These are phyloP conservation scores for Ibycter americanus DNA, from an alignment of 2,797 vertebrate genomes.

Conservation along the genomic window DNA sequence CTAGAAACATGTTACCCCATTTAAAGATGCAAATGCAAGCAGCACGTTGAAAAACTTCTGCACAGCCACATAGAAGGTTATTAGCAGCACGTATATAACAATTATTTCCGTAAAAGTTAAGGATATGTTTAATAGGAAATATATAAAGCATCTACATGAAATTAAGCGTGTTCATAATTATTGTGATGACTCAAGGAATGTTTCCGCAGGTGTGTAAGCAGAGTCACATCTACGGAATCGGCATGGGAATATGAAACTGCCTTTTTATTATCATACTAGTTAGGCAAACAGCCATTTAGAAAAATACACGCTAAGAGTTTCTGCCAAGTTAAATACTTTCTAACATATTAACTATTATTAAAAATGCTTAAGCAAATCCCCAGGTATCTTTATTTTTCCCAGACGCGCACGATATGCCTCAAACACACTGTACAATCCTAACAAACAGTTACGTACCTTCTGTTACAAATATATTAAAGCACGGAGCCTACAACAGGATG, in stretches of 20 bases:
- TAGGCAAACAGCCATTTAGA: not conserved
- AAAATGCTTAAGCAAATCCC: not conserved
- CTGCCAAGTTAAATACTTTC: constrained; percentile 23
- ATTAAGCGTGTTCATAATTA: not conserved
- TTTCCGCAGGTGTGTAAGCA: not conserved
- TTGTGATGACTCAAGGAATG: not conserved
- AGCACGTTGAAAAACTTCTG: not conserved
- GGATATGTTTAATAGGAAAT: not conserved
- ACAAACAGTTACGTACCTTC: not conserved
- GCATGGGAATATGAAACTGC: not conserved
- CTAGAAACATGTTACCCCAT: not conserved
- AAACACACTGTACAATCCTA: not conserved
- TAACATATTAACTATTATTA: not conserved
- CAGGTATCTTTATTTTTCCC: not conserved
- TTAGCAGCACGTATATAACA: not conserved
- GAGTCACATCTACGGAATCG: not conserved
- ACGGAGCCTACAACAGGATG: not conserved
- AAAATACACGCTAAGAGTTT: not conserved
- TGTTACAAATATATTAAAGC: not conserved
- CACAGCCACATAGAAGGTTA: not conserved
- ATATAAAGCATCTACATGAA: not conserved
- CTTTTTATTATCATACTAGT: not conserved
- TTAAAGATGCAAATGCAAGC: not conserved
- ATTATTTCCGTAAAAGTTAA: not conserved
- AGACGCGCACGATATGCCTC: not conserved